Evolutionary conservation across 1,140 invertebrate genomes (phyloP).

Genomic region (Asbolus verrucosus): DNA sequence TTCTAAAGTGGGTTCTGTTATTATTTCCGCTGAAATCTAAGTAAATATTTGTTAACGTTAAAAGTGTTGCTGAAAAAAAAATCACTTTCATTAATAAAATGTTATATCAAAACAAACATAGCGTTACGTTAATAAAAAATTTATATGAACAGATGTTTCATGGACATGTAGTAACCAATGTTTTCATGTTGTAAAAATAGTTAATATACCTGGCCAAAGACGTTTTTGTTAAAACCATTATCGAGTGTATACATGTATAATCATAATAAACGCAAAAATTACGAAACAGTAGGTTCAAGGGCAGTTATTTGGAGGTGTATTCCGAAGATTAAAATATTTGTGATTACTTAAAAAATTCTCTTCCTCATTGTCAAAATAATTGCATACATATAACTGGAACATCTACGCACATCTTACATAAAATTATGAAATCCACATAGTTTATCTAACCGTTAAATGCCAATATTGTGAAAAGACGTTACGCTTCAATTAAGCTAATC

Average conservation of each 20-base stretch:
- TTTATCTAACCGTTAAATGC: slow-evolving; percentile 27
- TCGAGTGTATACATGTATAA: no score
- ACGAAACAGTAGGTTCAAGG: no score
- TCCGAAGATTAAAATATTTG: slow-evolving; percentile 8
- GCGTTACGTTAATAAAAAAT: background rate
- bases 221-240: no score
- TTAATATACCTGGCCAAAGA: no score
- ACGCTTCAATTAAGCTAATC: no score
- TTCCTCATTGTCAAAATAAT: slow-evolving; percentile 21
- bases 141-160: slow-evolving; percentile 6
- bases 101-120: slow-evolving; percentile 11
- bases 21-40: background rate
- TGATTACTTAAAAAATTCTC: background rate
- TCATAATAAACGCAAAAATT: no score
- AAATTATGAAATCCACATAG: slow-evolving; percentile 13
- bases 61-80: background rate
- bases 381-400: slow-evolving; percentile 1
- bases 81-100: slow-evolving; percentile 11
- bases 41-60: slow-evolving; percentile 3
- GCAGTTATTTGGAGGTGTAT: no score
- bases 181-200: no score
- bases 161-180: slow-evolving; percentile 4
- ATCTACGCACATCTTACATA: slow-evolving; percentile 25
- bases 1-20: background rate
- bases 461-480: slow-evolving; percentile 21